Conservation (phyloP, 2,797 vertebrate species). For the Sarcoramphus papa region DNA sequence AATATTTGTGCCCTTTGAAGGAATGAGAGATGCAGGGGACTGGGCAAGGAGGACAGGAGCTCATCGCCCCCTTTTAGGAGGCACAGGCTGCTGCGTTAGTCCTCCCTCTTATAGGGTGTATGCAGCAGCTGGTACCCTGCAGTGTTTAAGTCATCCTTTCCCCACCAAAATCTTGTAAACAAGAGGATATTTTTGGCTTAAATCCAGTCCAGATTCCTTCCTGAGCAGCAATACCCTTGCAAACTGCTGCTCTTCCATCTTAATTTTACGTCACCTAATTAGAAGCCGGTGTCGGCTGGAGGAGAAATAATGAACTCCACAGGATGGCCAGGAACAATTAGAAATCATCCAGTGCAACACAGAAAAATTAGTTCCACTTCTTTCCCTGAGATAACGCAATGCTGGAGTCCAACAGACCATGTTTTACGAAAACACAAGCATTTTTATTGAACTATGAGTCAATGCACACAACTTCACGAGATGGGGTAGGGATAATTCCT, state of each 20-base stretch:
- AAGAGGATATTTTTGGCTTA: not conserved
- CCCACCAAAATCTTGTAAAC: not conserved
- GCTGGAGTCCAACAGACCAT: not conserved
- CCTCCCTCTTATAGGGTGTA: not conserved
- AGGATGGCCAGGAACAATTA: not conserved
- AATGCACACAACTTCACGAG: not conserved
- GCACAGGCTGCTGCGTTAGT: fast-evolving
- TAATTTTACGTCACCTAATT: slow-evolving; percentile 9
- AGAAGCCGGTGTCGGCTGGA: not conserved
- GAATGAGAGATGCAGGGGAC: not conserved
- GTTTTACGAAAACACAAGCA: not conserved
- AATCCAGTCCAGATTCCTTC: not conserved
- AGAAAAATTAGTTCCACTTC: not conserved
- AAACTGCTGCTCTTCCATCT: slow-evolving; percentile 6
- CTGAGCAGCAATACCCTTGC: not conserved
- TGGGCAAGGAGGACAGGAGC: not conserved
- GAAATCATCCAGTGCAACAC: not conserved
- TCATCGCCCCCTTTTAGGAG: not conserved
- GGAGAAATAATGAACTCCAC: not conserved
- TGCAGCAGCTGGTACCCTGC: not conserved
- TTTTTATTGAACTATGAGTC: not conserved
- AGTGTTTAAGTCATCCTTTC: not conserved
- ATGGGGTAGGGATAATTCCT: not conserved
- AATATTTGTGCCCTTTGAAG: not conserved
- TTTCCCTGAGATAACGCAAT: fast-evolving